A percentile compares a stretch with the other conserved stretches of the same genome.
These are phyloP conservation scores for Hemicentrotus pulcherrimus DNA, from an alignment of 35 echinoderm and acorn worm genomes.

Conservation along the genomic window DNA sequence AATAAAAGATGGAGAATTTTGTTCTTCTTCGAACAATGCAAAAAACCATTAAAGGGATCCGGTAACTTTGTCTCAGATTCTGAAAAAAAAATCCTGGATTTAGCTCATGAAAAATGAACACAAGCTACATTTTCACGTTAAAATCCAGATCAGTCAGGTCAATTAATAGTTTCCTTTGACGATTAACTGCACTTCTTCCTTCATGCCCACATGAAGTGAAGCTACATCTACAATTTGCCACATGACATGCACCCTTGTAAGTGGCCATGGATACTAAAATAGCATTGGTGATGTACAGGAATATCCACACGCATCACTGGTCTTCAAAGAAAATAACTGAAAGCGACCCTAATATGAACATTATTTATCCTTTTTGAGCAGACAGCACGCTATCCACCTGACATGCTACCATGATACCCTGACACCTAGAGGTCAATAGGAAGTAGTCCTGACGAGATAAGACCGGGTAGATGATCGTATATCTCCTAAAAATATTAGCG, in stretches of 20 bases:
- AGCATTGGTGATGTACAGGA: background rate
- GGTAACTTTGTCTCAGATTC: too few relatives aligned
- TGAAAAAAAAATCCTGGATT: too few relatives aligned
- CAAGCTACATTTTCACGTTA: too few relatives aligned
- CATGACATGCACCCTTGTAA: background rate
- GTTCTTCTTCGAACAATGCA: too few relatives aligned
- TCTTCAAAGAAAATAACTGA: background rate
- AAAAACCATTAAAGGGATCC: too few relatives aligned
- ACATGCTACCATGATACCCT: background rate
- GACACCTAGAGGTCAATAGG: conserved; percentile 7
- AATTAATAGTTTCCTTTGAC: background rate
- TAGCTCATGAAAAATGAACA: too few relatives aligned
- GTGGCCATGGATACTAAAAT: background rate
- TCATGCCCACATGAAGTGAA: too few relatives aligned
- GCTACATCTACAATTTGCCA: too few relatives aligned
- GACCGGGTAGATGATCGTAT: background rate
- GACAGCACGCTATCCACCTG: background rate
- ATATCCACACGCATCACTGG: background rate
- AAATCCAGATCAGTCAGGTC: background rate
- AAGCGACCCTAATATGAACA: background rate
- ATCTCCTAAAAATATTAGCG: background rate
- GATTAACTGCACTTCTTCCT: background rate
- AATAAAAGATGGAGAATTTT: too few relatives aligned
- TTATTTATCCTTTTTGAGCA: background rate
- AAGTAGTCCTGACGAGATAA: conserved; percentile 2